Percentiles rank a stretch among this genome's conserved stretches.
Evolutionary conservation across 2,113 vertebrate genomes (phyloP).

Genomic region (Montifringilla adamsi): DNA sequence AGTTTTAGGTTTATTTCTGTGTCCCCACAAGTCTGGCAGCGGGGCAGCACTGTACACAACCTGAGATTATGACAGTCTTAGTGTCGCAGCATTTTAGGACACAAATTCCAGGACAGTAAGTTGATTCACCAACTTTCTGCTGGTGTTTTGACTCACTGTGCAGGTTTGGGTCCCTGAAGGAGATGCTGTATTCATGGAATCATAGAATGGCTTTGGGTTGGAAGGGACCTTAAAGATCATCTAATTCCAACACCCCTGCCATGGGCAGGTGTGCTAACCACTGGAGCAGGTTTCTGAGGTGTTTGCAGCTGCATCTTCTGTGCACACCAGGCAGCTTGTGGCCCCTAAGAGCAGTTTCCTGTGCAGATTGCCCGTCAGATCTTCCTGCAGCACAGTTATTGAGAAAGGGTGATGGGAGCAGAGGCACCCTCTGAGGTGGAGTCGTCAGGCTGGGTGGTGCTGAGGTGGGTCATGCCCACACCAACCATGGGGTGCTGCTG

Average conservation of each 20-base stretch:
- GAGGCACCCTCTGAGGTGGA: background rate
- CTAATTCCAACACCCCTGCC: background rate
- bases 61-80: fast-evolving
- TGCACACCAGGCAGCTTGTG: fast-evolving
- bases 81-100: background rate
- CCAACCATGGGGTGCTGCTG: background rate
- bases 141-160: background rate
- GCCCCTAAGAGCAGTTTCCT: background rate
- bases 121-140: background rate
- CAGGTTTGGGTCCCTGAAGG: background rate
- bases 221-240: background rate
- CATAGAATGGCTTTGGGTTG: background rate
- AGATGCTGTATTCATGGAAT: fast-evolving
- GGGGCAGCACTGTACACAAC: fast-evolving
- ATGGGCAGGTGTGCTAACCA: background rate
- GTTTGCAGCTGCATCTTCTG: background rate
- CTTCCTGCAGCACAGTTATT: background rate
- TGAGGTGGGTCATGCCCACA: fast-evolving
- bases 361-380: fast-evolving
- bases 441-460: background rate
- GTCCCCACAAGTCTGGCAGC: background rate
- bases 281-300: background rate
- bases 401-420: background rate
- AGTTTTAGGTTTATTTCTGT: background rate
- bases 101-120: background rate